phyloP scores from a whole-genome alignment of 2,797 vertebrate species.

The Phylloscopus collybita region DNA sequence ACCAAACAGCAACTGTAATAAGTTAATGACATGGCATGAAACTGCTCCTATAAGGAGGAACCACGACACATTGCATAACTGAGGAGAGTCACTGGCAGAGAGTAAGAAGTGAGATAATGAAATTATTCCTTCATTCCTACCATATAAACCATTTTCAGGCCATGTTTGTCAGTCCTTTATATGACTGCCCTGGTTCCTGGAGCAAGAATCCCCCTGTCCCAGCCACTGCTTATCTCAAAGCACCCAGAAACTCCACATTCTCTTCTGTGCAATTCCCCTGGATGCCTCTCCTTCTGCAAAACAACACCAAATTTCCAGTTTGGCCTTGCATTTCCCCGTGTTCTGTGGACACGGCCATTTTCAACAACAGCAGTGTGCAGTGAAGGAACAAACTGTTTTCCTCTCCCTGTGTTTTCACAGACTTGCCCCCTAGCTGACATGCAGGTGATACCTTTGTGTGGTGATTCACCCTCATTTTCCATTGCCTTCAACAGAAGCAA shows the following conservation, averaged over 20 bases:
- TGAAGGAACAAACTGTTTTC: neutral
- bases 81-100: neutral
- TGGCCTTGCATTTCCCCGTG: neutral
- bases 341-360: neutral
- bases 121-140: neutral
- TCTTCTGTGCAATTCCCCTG: neutral
- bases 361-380: neutral
- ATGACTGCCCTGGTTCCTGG: neutral
- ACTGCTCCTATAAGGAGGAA: neutral
- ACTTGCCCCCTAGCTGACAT: neutral
- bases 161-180: neutral
- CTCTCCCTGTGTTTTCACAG: neutral
- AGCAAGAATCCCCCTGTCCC: neutral
- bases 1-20: neutral
- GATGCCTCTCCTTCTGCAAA: neutral
- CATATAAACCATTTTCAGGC: neutral
- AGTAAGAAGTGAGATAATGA: neutral
- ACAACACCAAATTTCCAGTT: neutral
- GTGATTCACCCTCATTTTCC: neutral
- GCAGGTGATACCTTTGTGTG: neutral
- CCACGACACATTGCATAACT: neutral
- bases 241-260: neutral
- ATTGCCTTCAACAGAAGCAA: constrained; percentile 4
- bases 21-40: neutral
- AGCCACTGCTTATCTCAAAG: neutral